These are phyloP conservation scores for Euwallacea fornicatus DNA, from an alignment of 1,140 invertebrate genomes.

Conservation along the genomic window DNA sequence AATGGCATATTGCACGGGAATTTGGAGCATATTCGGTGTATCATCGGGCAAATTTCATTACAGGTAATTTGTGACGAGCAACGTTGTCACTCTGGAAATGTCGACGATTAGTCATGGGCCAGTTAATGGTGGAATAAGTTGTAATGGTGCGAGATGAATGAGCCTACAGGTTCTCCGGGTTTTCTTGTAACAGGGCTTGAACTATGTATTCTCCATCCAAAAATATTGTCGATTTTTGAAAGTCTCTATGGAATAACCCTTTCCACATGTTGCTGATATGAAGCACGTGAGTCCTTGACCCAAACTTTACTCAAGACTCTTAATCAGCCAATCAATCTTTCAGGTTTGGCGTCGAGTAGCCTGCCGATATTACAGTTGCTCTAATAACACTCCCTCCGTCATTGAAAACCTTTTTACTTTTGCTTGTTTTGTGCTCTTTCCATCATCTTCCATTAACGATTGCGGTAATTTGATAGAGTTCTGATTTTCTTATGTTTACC, in stretches of 20 bases:
- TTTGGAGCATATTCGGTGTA: not conserved
- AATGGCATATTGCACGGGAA: not conserved
- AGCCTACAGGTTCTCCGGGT: no score
- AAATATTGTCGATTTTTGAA: no score
- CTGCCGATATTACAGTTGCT: conserved; percentile 4
- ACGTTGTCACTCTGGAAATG: no score
- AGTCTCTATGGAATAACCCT: no score
- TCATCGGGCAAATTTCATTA: not conserved
- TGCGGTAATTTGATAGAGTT: conserved; percentile 19
- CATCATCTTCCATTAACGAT: conserved; percentile 18
- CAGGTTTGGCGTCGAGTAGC: conserved; percentile 15
- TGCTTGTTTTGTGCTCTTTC: conserved; percentile 17
- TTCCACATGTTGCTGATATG: no score
- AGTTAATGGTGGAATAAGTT: no score
- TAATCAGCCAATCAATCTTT: conserved; percentile 18
- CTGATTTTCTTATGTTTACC: conserved; percentile 21
- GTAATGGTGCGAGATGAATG: no score
- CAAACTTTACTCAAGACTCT: conserved; percentile 2
- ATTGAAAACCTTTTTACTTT: conserved; percentile 19
- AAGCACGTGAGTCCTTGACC: not conserved
- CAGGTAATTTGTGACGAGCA: not conserved
- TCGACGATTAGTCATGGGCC: no score
- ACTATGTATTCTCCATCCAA: no score
- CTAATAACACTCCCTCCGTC: not conserved
- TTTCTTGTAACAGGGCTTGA: no score